phyloP scores from a whole-genome alignment of 2,797 vertebrate species.

The Apogon hyalosoma region DNA sequence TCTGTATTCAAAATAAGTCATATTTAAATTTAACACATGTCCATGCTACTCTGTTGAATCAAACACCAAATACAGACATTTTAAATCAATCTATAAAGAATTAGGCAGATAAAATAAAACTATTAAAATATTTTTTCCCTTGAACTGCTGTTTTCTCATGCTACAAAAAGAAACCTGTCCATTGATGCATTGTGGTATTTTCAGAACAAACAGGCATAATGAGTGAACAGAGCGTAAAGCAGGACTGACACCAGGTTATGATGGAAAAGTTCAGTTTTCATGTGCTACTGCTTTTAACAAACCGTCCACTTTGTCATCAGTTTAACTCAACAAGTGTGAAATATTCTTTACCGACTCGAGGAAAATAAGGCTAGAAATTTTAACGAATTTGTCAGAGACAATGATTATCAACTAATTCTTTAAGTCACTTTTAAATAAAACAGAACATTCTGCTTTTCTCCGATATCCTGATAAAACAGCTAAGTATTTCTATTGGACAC shows the following conservation, averaged over 20 bases:
- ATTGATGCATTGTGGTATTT: background rate
- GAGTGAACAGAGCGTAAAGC: background rate
- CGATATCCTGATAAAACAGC: too few relatives aligned
- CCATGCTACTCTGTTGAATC: background rate
- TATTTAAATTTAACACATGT: background rate
- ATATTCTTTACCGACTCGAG: background rate
- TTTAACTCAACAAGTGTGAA: conserved; percentile 37
- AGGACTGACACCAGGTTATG: background rate
- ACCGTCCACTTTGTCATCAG: background rate
- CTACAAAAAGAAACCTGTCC: conserved; percentile 16
- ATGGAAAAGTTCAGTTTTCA: background rate
- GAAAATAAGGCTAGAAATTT: conserved; percentile 41
- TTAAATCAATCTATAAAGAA: conserved; percentile 10
- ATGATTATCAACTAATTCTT: background rate
- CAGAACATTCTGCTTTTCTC: background rate
- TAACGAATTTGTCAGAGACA: background rate
- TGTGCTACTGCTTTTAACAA: conserved; percentile 1
- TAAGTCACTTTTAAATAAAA: background rate
- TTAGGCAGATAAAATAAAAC: conserved; percentile 9
- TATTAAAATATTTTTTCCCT: background rate
- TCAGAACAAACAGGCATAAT: background rate
- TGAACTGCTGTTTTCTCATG: conserved; percentile 5
- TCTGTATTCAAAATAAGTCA: conserved; percentile 9
- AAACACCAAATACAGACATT: conserved; percentile 21
- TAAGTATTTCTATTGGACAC: too few relatives aligned